Conservation (phyloP, 2,888 invertebrate species). For the Steinernema scapterisci region DNA sequence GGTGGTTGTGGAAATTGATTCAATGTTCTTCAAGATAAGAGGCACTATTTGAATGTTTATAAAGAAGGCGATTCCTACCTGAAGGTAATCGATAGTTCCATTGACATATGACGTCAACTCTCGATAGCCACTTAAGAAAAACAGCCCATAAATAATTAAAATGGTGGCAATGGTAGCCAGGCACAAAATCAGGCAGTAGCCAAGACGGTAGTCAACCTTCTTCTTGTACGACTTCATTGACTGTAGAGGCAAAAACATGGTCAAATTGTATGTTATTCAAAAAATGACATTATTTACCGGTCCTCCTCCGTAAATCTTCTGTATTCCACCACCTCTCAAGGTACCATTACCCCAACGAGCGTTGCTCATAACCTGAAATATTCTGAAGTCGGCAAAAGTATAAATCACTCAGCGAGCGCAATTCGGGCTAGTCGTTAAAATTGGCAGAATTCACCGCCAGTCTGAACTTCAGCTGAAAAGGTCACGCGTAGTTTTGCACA, state of each 20-base stretch:
- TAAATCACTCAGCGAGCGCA: slow-evolving; percentile 16
- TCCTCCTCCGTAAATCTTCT: slow-evolving; percentile 46
- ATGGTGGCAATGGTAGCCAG: slow-evolving; percentile 56
- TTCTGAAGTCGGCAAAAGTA: background rate
- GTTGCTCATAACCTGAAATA: slow-evolving; percentile 20
- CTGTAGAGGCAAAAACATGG: slow-evolving; percentile 39
- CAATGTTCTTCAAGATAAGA: background rate
- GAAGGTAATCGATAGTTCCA: slow-evolving; percentile 38
- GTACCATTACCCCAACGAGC: slow-evolving; percentile 50
- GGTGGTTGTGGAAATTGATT: slow-evolving; percentile 33
- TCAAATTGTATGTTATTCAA: background rate
- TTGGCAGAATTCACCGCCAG: background rate
- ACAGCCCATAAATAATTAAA: slow-evolving; percentile 57
- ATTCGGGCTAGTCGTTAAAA: background rate
- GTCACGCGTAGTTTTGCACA: slow-evolving; percentile 1
- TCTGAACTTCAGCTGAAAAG: slow-evolving; percentile 2
- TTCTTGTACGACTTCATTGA: slow-evolving; percentile 60
- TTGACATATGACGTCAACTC: slow-evolving; percentile 55
- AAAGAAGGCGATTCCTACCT: background rate
- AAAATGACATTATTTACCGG: slow-evolving; percentile 29
- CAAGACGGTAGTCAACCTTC: slow-evolving; percentile 58
- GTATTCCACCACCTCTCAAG: slow-evolving; percentile 58
- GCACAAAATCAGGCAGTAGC: slow-evolving; percentile 51
- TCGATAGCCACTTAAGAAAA: slow-evolving; percentile 53
- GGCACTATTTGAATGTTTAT: too few species aligned